Conservation (phyloP, 2,797 vertebrate species). For the Notolabrus celidotus region DNA sequence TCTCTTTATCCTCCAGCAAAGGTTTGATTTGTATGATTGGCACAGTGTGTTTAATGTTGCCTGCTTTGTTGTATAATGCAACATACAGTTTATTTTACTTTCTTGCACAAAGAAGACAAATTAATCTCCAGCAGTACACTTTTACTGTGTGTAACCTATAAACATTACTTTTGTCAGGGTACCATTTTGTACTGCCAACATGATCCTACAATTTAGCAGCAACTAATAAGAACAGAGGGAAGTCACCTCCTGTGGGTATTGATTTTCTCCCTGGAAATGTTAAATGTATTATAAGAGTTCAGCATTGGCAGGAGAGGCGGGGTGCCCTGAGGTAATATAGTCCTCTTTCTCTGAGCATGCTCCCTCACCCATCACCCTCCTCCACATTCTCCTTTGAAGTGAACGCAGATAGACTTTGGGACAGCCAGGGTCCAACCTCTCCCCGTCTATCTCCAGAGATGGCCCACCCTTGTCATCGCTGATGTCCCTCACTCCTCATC, state of each 20-base stretch:
- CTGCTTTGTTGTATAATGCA: too few species aligned
- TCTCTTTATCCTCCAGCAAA: too few species aligned
- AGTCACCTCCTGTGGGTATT: slow-evolving; percentile 56
- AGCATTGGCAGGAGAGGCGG: slow-evolving; percentile 32
- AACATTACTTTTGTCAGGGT: not conserved
- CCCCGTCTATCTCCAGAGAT: slow-evolving; percentile 39
- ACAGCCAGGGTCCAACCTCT: slow-evolving; percentile 55
- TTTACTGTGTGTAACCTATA: too few species aligned
- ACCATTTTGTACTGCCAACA: not conserved
- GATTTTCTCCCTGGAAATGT: slow-evolving; percentile 56
- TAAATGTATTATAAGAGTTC: slow-evolving; percentile 72
- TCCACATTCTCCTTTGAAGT: slow-evolving; percentile 49
- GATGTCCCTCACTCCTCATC: slow-evolving; percentile 29
- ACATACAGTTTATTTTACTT: too few species aligned
- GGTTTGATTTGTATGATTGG: not conserved
- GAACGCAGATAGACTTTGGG: slow-evolving; percentile 66
- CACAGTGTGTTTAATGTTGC: not conserved
- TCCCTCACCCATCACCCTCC: not conserved
- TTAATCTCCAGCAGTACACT: too few species aligned
- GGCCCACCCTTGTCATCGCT: slow-evolving; percentile 31
- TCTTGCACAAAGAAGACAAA: too few species aligned
- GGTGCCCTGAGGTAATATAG: slow-evolving; percentile 27
- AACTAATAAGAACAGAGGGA: slow-evolving; percentile 17
- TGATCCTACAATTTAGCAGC: slow-evolving; percentile 18
- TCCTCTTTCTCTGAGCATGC: slow-evolving; percentile 17